Conservation (phyloP, 2,797 vertebrate species). For the Pseudomugil gertrudae region DNA sequence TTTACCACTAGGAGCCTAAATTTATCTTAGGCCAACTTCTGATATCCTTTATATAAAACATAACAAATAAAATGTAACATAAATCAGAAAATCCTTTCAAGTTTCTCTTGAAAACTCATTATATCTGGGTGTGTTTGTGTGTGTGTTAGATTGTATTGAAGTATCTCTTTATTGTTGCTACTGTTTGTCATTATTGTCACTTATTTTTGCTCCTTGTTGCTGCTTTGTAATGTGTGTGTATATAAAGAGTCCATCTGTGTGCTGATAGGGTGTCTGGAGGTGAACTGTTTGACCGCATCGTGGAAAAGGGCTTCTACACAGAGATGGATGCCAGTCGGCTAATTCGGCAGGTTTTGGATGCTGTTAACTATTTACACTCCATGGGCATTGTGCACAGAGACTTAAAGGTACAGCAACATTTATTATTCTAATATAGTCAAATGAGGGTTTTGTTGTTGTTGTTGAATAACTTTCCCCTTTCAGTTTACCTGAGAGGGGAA, state of each 20-base stretch:
- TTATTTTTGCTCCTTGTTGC: neutral
- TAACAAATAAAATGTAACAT: no score
- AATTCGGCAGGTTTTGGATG: constrained; percentile 93
- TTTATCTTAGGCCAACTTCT: no score
- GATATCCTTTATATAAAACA: no score
- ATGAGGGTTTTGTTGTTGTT: neutral
- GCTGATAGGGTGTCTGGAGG: constrained; percentile 90
- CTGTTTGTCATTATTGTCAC: no score
- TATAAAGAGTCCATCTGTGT: constrained; percentile 1
- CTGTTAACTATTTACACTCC: constrained; percentile 94
- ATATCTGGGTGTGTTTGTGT: neutral
- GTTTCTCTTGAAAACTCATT: neutral
- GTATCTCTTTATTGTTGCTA: neutral
- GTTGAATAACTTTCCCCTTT: neutral
- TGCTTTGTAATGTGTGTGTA: neutral
- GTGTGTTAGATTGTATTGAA: neutral
- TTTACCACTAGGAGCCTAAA: no score
- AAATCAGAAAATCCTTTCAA: no score
- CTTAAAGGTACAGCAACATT: constrained; percentile 86
- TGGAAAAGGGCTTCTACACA: constrained; percentile 97
- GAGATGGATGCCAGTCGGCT: constrained; percentile 96
- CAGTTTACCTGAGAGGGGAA: constrained; percentile 17
- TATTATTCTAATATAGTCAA: neutral
- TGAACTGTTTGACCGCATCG: constrained; percentile 95
- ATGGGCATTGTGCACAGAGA: constrained; percentile 97